Conservation (phyloP, 2,888 invertebrate species). For the Epirrhoe alternata region DNA sequence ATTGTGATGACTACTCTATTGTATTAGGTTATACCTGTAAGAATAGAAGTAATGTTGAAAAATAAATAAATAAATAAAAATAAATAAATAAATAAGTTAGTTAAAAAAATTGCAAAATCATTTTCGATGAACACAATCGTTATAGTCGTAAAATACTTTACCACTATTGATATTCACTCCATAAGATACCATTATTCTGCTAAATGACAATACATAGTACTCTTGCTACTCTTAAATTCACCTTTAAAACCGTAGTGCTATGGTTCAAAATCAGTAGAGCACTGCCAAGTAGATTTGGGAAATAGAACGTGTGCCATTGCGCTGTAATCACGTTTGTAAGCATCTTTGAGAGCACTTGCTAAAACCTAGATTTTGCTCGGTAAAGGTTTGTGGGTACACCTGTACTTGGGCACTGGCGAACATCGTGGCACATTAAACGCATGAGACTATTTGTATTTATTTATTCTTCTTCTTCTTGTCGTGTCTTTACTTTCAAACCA, state of each 20-base stretch:
- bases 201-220: background rate
- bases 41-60: too few relatives aligned
- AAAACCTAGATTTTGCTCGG: conserved; percentile 19
- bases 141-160: too few relatives aligned
- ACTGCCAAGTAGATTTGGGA: conserved; percentile 11
- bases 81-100: too few relatives aligned
- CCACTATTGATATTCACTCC: background rate
- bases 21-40: too few relatives aligned
- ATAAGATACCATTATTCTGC: background rate
- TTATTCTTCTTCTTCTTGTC: too few relatives aligned
- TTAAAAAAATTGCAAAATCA: too few relatives aligned
- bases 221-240: background rate
- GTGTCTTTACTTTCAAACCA: too few relatives aligned
- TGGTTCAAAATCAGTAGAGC: conserved; percentile 1
- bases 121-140: too few relatives aligned
- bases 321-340: conserved; percentile 26
- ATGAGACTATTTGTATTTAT: too few relatives aligned
- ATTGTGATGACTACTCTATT: too few relatives aligned
- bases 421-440: background rate
- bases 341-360: conserved; percentile 22
- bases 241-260: background rate
- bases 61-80: too few relatives aligned
- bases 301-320: conserved; percentile 22
- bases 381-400: conserved; percentile 5
- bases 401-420: background rate